Evolutionary conservation across 2,113 vertebrate species (phyloP).

Genomic region (Coptodon bakossiorum): DNA sequence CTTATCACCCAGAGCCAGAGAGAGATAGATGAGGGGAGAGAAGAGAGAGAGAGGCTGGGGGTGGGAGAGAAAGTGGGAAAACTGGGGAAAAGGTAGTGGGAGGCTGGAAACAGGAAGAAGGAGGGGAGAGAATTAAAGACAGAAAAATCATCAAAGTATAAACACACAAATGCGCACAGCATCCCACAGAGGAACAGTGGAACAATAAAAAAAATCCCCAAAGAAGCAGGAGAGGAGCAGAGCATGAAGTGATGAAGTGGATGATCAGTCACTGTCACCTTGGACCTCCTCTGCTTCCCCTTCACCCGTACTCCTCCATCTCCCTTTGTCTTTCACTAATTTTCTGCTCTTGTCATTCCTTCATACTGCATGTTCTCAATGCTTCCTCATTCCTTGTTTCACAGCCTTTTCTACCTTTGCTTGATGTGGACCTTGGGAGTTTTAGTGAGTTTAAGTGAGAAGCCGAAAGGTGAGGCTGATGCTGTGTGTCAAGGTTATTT

Average conservation of each 20-base stretch:
- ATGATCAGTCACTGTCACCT: not conserved
- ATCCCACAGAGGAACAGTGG: not conserved
- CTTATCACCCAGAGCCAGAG: conserved; percentile 66
- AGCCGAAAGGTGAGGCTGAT: not conserved
- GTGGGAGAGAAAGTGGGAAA: not conserved
- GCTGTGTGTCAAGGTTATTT: conserved; percentile 10
- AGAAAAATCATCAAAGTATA: not conserved
- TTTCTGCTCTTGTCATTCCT: not conserved
- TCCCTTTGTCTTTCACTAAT: not conserved
- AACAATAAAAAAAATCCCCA: not conserved
- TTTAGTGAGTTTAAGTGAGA: not conserved
- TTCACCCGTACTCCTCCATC: not conserved
- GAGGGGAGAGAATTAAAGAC: not conserved
- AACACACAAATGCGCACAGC: not conserved
- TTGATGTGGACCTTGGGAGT: not conserved
- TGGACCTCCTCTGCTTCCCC: not conserved
- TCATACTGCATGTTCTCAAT: not conserved
- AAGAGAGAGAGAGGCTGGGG: not conserved
- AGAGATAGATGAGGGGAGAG: not conserved
- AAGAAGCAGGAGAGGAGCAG: not conserved
- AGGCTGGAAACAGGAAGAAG: not conserved
- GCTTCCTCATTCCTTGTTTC: not conserved
- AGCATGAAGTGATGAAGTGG: not conserved
- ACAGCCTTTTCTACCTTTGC: not conserved
- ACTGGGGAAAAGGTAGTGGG: conserved; percentile 7